A percentile compares a stretch with the other conserved stretches of the same genome.
These are phyloP conservation scores for Lordiphosa stackelbergi DNA, from an alignment of 1,140 invertebrate genomes.

Conservation along the genomic window DNA sequence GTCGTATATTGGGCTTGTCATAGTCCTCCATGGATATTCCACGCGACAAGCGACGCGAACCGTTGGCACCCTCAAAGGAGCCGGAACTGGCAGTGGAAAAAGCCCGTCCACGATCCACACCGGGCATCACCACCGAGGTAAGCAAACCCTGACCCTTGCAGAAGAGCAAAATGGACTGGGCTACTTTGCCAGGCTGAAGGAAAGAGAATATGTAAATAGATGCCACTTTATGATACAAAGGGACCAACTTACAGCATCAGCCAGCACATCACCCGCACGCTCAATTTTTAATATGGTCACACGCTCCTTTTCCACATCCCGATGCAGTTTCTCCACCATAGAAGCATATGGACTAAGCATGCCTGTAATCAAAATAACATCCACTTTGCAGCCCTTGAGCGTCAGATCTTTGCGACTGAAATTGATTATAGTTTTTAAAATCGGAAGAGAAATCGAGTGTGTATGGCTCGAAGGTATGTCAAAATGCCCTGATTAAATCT, in stretches of 20 bases:
- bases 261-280: conserved; percentile 86
- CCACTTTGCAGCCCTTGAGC: conserved; percentile 84
- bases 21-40: conserved; percentile 90
- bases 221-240: neutral
- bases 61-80: conserved; percentile 71
- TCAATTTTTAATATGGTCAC: conserved; percentile 90
- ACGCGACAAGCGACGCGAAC: conserved; percentile 80
- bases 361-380: conserved; percentile 89
- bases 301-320: conserved; percentile 87
- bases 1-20: conserved; percentile 86
- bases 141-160: conserved; percentile 88
- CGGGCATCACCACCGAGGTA: conserved; percentile 85
- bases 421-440: neutral
- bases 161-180: conserved; percentile 88
- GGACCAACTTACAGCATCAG: conserved; percentile 83
- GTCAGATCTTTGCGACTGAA: conserved; percentile 84
- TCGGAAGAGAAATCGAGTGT: neutral
- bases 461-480: neutral
- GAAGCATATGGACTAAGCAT: conserved; percentile 87
- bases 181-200: conserved; percentile 84
- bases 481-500: too few species aligned
- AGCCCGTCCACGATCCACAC: conserved; percentile 82
- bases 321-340: conserved; percentile 87
- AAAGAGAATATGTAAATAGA: neutral
- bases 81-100: conserved; percentile 79